A percentile compares a stretch with the other conserved stretches of the same genome.
Conservation (phyloP, 1,140 invertebrate species). For the Heliconius himera region DNA sequence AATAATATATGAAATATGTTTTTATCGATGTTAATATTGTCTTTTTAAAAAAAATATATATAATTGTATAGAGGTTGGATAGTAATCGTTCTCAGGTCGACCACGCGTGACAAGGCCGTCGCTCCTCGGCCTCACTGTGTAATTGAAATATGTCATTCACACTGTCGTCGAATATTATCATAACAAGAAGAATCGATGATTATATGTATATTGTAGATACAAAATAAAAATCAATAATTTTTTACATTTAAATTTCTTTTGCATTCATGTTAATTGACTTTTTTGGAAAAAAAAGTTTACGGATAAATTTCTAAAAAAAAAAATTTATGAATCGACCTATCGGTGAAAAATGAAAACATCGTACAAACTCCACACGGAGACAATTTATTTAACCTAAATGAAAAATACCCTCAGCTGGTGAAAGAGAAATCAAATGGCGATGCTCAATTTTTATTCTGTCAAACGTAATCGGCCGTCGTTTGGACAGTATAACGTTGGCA, state of each 20-base stretch:
- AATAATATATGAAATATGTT: no score
- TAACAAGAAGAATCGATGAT: background rate
- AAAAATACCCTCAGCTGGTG: constrained; percentile 35
- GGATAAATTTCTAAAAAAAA: background rate
- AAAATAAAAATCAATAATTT: no score
- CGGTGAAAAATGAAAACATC: constrained; percentile 4
- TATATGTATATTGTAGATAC: no score
- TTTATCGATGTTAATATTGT: no score
- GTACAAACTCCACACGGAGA: background rate
- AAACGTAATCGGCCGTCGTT: constrained; percentile 51
- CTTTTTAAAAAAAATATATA: background rate
- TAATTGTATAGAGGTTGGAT: background rate
- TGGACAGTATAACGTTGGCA: constrained; percentile 60
- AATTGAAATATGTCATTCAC: constrained; percentile 18
- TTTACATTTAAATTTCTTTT: no score
- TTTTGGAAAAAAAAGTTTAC: no score
- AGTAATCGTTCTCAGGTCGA: background rate
- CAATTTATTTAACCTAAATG: constrained; percentile 34
- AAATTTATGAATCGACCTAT: background rate
- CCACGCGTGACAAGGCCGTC: background rate
- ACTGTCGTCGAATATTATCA: background rate
- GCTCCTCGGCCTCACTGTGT: background rate
- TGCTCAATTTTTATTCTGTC: constrained; percentile 55
- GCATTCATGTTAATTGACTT: no score
- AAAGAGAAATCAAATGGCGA: constrained; percentile 47